Evolutionary conservation across 1,140 invertebrate genomes (phyloP).

Genomic region (Temnothorax longispinosus): DNA sequence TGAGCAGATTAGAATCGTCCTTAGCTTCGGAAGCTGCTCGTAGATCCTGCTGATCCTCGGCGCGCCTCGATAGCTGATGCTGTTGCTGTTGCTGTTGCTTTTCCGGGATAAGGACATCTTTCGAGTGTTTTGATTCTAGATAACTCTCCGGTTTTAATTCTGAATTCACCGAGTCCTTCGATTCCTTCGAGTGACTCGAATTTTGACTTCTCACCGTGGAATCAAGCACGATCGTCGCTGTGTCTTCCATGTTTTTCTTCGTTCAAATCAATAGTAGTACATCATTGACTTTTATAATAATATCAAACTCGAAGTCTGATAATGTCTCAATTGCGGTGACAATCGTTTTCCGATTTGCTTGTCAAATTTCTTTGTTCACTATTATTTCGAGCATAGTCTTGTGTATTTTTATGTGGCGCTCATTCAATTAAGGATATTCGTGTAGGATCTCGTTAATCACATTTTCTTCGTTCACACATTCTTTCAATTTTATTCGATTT

Average conservation of each 20-base stretch:
- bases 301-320: background rate
- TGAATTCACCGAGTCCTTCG: slow-evolving; percentile 76
- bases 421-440: background rate
- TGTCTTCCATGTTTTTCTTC: slow-evolving; percentile 63
- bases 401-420: background rate
- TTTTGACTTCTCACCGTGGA: slow-evolving; percentile 83
- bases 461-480: background rate
- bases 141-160: slow-evolving; percentile 80
- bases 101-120: slow-evolving; percentile 80
- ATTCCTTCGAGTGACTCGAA: slow-evolving; percentile 80
- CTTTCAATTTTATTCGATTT: background rate
- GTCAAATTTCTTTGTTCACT: background rate
- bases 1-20: slow-evolving; percentile 81
- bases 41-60: slow-evolving; percentile 48
- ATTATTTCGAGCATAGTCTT: background rate
- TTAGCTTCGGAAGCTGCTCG: slow-evolving; percentile 60
- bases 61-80: slow-evolving; percentile 25
- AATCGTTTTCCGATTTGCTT: background rate
- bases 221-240: slow-evolving; percentile 76
- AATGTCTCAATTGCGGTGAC: background rate
- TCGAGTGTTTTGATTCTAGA: slow-evolving; percentile 81
- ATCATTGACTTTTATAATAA: slow-evolving; percentile 19
- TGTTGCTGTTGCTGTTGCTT: slow-evolving; percentile 70
- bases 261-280: background rate
- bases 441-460: no score